Percentiles rank a stretch among this genome's conserved stretches.
phyloP scores from a whole-genome alignment of 2,797 vertebrate genomes.

The Dipus sagitta region DNA sequence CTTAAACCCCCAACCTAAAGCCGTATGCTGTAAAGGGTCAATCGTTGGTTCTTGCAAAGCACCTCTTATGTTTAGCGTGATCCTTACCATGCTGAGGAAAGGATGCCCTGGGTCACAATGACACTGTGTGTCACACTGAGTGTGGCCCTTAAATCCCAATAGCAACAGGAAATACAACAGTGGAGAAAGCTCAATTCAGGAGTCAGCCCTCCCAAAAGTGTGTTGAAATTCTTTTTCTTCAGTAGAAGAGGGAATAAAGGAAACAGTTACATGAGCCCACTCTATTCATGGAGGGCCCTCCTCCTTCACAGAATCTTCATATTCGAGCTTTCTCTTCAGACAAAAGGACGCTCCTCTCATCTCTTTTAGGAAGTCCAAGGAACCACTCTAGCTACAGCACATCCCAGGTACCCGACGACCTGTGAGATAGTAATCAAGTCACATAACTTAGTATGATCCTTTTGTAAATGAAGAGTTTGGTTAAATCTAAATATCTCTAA shows the following conservation, averaged over 20 bases:
- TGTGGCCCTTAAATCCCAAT: not conserved
- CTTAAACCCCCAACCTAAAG: not conserved
- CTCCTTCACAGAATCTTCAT: not conserved
- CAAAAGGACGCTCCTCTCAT: not conserved
- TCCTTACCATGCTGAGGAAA: not conserved
- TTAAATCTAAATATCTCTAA: not conserved
- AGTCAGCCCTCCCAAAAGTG: not conserved
- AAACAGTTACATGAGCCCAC: not conserved
- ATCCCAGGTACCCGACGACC: not conserved
- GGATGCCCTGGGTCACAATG: not conserved
- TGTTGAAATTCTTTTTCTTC: not conserved
- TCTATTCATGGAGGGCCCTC: not conserved
- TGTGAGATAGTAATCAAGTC: not conserved
- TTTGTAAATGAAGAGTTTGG: conserved; percentile 45
- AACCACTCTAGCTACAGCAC: not conserved
- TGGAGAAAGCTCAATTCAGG: not conserved
- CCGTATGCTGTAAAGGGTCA: not conserved
- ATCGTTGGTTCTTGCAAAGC: not conserved
- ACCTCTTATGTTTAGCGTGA: not conserved
- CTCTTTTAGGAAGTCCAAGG: conserved; percentile 21
- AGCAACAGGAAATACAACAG: not conserved
- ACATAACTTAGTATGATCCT: not conserved
- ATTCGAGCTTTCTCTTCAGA: not conserved
- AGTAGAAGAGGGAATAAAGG: not conserved
- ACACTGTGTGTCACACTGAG: not conserved